These are phyloP conservation scores for Cynoglossus semilaevis DNA, from an alignment of 2,113 vertebrate species.

Conservation along the genomic window DNA sequence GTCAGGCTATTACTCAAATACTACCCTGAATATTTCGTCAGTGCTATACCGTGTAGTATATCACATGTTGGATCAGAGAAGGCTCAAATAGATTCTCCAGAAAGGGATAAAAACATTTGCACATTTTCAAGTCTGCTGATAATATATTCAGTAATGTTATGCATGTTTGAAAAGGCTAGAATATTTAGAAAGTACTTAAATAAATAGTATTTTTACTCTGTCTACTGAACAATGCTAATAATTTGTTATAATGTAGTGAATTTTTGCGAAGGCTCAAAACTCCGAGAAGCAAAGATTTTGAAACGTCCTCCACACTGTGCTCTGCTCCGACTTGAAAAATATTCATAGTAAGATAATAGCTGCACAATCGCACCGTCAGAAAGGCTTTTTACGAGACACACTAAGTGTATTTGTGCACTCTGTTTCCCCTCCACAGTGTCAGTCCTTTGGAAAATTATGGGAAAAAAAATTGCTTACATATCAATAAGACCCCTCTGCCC, in stretches of 20 bases:
- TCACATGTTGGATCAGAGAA: background rate
- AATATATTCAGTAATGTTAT: slow-evolving; percentile 36
- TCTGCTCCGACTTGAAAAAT: slow-evolving; percentile 25
- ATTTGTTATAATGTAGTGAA: slow-evolving; percentile 40
- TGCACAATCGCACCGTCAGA: slow-evolving; percentile 20
- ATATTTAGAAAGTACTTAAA: too few species aligned
- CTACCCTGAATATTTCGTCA: background rate
- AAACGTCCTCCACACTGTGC: slow-evolving; percentile 32
- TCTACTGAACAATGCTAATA: slow-evolving; percentile 22
- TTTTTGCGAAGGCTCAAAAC: slow-evolving; percentile 38
- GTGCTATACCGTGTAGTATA: slow-evolving; percentile 1
- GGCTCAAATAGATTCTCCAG: slow-evolving; percentile 5
- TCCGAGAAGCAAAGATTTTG: slow-evolving; percentile 18
- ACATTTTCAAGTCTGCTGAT: slow-evolving; percentile 6
- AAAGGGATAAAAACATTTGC: slow-evolving; percentile 13
- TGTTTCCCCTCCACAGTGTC: slow-evolving; percentile 1
- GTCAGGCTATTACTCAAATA: background rate
- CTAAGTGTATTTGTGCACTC: slow-evolving; percentile 9
- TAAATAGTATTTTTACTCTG: too few species aligned
- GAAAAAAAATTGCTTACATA: background rate
- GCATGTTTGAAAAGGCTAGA: slow-evolving; percentile 32
- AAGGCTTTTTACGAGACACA: slow-evolving; percentile 3
- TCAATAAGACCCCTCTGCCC: slow-evolving; percentile 4
- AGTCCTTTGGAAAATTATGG: slow-evolving; percentile 4
- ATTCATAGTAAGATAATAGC: background rate